phyloP scores from a whole-genome alignment of 2,888 invertebrate species.

The Sceliomorpha sp. region DNA sequence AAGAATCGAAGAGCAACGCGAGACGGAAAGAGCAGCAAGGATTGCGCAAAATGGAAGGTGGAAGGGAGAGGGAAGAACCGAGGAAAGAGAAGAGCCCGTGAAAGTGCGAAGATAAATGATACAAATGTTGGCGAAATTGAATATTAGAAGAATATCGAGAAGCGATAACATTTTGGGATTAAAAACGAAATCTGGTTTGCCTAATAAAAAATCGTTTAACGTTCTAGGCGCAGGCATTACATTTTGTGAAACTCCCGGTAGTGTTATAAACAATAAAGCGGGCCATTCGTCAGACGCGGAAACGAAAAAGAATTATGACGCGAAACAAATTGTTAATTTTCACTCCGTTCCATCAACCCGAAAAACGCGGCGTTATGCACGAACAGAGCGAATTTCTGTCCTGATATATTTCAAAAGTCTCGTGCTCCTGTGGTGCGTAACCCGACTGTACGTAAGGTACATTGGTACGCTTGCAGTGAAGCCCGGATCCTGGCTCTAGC shows the following conservation, averaged over 20 bases:
- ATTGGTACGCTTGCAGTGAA: slow-evolving; percentile 47
- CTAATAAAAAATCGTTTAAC: too few relatives aligned
- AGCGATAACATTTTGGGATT: too few relatives aligned
- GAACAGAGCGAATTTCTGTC: slow-evolving; percentile 7
- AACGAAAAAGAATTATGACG: too few relatives aligned
- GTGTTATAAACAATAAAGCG: too few relatives aligned
- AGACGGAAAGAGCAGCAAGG: slow-evolving; percentile 7
- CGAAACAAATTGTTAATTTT: too few relatives aligned
- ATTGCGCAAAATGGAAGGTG: slow-evolving; percentile 17
- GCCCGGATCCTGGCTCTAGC: slow-evolving; percentile 50
- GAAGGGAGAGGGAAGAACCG: slow-evolving; percentile 22
- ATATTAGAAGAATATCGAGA: too few relatives aligned
- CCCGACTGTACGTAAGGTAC: slow-evolving; percentile 40
- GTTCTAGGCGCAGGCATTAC: too few relatives aligned
- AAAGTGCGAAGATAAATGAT: slow-evolving; percentile 14
- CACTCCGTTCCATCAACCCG: too few relatives aligned
- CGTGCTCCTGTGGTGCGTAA: slow-evolving; percentile 18
- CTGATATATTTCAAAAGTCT: slow-evolving; percentile 18
- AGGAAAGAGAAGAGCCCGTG: slow-evolving; percentile 5
- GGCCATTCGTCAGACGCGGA: too few relatives aligned
- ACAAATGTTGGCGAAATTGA: slow-evolving; percentile 2
- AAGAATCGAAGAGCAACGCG: slow-evolving; percentile 8
- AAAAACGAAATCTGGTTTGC: too few relatives aligned
- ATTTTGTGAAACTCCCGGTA: too few relatives aligned
- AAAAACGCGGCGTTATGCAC: too few relatives aligned